Conservation (phyloP, 1,140 invertebrate genomes). For the Archivesica marissinica region DNA sequence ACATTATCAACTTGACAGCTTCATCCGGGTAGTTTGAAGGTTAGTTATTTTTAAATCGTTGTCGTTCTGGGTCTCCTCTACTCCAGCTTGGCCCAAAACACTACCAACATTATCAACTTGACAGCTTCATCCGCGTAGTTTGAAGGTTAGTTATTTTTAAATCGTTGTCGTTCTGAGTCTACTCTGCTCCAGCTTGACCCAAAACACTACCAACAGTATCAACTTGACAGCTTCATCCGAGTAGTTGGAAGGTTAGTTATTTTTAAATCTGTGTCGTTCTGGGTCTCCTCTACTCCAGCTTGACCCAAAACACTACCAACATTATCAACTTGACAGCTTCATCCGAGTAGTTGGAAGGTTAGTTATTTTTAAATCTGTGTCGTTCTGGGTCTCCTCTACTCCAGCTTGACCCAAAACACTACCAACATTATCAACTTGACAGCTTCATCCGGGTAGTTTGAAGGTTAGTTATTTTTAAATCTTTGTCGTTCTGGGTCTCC, state of each 20-base stretch:
- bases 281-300: neutral
- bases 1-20: conserved; percentile 14
- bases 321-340: conserved; percentile 3
- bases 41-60: too few species aligned
- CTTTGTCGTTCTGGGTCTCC: neutral
- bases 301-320: neutral
- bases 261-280: too few species aligned
- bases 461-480: too few species aligned
- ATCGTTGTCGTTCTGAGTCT: too few species aligned
- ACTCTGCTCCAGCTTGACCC: neutral
- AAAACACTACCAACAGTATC: conserved; percentile 6
- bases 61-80: neutral
- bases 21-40: too few species aligned
- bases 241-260: too few species aligned
- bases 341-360: too few species aligned
- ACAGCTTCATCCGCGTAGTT: too few species aligned
- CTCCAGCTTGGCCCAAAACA: neutral
- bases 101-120: conserved; percentile 9
- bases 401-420: neutral
- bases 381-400: neutral
- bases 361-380: too few species aligned
- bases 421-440: conserved; percentile 22
- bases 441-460: too few species aligned
- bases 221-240: neutral
- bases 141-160: too few species aligned